Evolutionary conservation across 1,140 invertebrate species (phyloP).

Genomic region (Pollicipes pollicipes): DNA sequence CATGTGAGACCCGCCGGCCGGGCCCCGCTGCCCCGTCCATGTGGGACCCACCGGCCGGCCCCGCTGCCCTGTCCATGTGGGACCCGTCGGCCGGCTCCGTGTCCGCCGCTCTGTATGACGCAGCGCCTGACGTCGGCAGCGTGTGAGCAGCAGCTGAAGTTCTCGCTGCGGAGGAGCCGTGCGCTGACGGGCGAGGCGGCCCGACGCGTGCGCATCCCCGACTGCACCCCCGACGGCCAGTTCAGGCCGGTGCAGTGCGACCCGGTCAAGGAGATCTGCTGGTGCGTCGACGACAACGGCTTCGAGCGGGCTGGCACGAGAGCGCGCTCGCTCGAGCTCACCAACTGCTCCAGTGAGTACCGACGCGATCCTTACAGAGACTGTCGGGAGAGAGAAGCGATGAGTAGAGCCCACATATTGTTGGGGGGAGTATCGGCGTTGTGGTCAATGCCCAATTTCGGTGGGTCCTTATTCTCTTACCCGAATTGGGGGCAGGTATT

Average conservation of each 20-base stretch:
- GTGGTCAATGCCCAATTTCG: too few species aligned
- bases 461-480: too few species aligned
- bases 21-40: too few species aligned
- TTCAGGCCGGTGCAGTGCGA: constrained; percentile 56
- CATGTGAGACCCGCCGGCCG: too few species aligned
- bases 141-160: constrained; percentile 44
- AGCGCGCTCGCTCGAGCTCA: constrained; percentile 37
- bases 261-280: constrained; percentile 35
- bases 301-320: constrained; percentile 56
- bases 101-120: not conserved
- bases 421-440: too few species aligned
- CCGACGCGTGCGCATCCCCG: constrained; percentile 34
- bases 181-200: constrained; percentile 32
- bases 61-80: too few species aligned
- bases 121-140: constrained; percentile 23
- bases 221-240: constrained; percentile 45
- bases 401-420: not conserved
- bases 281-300: constrained; percentile 56
- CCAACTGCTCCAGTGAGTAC: constrained; percentile 47
- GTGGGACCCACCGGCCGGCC: too few species aligned
- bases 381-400: not conserved
- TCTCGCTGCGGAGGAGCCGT: constrained; percentile 41
- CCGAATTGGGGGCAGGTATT: too few species aligned
- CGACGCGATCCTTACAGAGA: not conserved
- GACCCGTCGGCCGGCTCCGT: too few species aligned